phyloP scores from a whole-genome alignment of 1,140 invertebrate genomes.

The Plutomurus gul region DNA sequence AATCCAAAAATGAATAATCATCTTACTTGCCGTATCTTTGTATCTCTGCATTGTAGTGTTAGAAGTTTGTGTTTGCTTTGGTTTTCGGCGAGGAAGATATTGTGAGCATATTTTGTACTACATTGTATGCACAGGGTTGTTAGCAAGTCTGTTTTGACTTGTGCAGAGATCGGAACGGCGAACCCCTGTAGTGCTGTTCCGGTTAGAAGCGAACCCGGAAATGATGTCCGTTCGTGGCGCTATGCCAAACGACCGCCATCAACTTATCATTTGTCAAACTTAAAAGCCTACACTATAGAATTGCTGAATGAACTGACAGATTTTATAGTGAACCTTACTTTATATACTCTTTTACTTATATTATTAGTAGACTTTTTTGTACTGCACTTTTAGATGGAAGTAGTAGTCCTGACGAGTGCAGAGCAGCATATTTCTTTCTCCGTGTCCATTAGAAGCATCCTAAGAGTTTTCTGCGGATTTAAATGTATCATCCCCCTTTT shows the following conservation, averaged over 20 bases:
- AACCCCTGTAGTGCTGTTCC: slow-evolving; percentile 40
- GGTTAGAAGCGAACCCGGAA: slow-evolving; percentile 42
- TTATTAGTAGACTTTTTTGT: too few species aligned
- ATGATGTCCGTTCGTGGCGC: slow-evolving; percentile 38
- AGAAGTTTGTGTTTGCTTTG: not conserved
- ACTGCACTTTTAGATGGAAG: too few species aligned
- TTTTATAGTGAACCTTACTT: not conserved
- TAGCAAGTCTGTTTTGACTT: slow-evolving; percentile 33
- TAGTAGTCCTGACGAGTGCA: slow-evolving; percentile 9
- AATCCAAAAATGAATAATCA: too few species aligned
- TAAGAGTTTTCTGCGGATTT: not conserved
- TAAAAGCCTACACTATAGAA: slow-evolving; percentile 33
- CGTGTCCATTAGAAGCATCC: not conserved
- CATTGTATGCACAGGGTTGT: not conserved
- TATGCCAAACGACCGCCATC: slow-evolving; percentile 41
- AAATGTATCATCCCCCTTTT: slow-evolving; percentile 5
- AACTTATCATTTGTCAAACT: slow-evolving; percentile 45
- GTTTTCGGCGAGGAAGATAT: not conserved
- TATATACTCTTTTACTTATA: too few species aligned
- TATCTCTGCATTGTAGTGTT: too few species aligned
- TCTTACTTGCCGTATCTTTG: too few species aligned
- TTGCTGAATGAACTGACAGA: not conserved
- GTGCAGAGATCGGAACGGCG: slow-evolving; percentile 38
- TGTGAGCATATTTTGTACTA: not conserved
- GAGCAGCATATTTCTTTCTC: not conserved